phyloP scores from a whole-genome alignment of 1,140 invertebrate species.

The Ditylenchus dipsaci region DNA sequence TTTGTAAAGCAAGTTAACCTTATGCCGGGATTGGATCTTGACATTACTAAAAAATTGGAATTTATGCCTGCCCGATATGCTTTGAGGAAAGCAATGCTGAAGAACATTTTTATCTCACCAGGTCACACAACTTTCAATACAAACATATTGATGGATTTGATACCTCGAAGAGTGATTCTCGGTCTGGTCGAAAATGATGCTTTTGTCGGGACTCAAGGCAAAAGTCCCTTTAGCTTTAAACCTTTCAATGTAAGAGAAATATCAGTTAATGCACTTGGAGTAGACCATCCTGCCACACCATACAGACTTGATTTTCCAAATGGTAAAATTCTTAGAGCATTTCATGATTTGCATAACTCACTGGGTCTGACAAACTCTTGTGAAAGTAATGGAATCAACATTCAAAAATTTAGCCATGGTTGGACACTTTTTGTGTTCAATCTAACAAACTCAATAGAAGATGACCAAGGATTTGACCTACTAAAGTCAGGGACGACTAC shows the following conservation, averaged over 20 bases:
- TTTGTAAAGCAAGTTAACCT: background rate
- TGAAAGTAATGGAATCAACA: constrained; percentile 19
- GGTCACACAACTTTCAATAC: constrained; percentile 6
- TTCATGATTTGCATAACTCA: constrained; percentile 17
- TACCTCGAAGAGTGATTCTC: constrained; percentile 15
- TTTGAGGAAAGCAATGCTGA: constrained; percentile 14
- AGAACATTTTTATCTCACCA: constrained; percentile 9
- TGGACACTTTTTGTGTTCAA: constrained; percentile 11
- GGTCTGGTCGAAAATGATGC: background rate
- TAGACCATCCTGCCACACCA: background rate
- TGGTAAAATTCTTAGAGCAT: background rate
- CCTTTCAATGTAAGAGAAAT: constrained; percentile 19
- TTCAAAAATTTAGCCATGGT: constrained; percentile 5
- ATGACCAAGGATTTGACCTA: constrained; percentile 15
- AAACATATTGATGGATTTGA: constrained; percentile 22
- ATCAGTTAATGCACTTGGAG: background rate
- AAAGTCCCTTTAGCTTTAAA: constrained; percentile 20
- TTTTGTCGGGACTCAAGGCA: constrained; percentile 8
- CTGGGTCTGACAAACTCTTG: constrained; percentile 5
- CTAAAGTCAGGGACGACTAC: constrained; percentile 18
- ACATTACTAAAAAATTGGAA: constrained; percentile 14
- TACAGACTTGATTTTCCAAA: constrained; percentile 22
- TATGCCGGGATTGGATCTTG: constrained; percentile 19
- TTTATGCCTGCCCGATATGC: constrained; percentile 5
- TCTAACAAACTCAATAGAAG: constrained; percentile 4